phyloP scores from a whole-genome alignment of 2,113 vertebrate genomes.

The Chaetodon trifascialis region DNA sequence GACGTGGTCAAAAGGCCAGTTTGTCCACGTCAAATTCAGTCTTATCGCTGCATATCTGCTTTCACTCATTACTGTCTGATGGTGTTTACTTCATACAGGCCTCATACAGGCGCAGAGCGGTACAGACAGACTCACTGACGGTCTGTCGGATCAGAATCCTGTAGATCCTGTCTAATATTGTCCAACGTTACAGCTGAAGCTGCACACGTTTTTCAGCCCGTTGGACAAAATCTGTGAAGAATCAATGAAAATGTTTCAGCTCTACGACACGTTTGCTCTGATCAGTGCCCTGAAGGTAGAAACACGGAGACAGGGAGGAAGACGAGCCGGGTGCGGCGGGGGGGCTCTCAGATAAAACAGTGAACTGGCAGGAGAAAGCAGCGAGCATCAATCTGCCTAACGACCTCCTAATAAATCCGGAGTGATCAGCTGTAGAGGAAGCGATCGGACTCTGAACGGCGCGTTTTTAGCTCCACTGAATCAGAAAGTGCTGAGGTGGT shows the following conservation, averaged over 20 bases:
- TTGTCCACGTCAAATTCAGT: constrained; percentile 29
- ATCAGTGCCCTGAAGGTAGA: not conserved
- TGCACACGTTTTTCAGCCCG: not conserved
- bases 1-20: constrained; percentile 14
- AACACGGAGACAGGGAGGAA: not conserved
- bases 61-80: constrained; percentile 26
- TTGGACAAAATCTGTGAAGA: not conserved
- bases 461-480: constrained; percentile 51
- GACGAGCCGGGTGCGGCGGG: not conserved
- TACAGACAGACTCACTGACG: not conserved
- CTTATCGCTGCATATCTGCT: not conserved
- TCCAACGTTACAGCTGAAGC: not conserved
- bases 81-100: constrained; percentile 41
- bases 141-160: constrained; percentile 7
- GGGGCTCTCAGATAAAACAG: not conserved
- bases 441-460: constrained; percentile 38
- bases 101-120: not conserved
- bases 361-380: constrained; percentile 21
- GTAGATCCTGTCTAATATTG: not conserved
- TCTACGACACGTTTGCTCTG: not conserved
- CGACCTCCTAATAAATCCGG: constrained; percentile 56
- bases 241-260: not conserved
- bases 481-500: constrained; percentile 74
- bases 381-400: constrained; percentile 33
- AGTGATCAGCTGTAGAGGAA: constrained; percentile 55